These are phyloP conservation scores for Drosophila ambigua DNA, from an alignment of 1,140 invertebrate genomes.

Conservation along the genomic window DNA sequence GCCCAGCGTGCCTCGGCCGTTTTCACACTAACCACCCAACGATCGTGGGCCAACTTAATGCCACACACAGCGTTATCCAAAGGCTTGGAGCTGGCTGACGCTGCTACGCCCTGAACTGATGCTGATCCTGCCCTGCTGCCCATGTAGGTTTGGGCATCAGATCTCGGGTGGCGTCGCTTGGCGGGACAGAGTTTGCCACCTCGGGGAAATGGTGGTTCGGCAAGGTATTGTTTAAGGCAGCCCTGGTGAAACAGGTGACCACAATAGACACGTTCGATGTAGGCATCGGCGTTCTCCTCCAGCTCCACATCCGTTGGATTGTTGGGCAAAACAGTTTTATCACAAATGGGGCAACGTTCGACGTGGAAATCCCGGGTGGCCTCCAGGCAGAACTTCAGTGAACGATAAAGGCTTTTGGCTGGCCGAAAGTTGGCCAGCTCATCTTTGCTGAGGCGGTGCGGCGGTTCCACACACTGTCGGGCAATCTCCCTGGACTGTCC, in stretches of 20 bases:
- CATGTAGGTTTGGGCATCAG: constrained; percentile 76
- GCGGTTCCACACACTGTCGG: constrained; percentile 89
- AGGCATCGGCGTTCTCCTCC: constrained; percentile 86
- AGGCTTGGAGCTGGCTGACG: neutral
- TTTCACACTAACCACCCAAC: constrained; percentile 89
- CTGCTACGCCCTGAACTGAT: neutral
- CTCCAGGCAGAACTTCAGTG: constrained; percentile 87
- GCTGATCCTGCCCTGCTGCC: constrained; percentile 14
- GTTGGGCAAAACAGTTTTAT: constrained; percentile 86
- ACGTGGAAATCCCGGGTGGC: constrained; percentile 86
- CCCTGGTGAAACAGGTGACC: constrained; percentile 90
- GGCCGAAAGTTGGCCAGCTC: constrained; percentile 86
- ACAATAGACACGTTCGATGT: constrained; percentile 90
- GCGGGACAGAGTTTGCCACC: constrained; percentile 86
- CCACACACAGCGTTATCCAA: constrained; percentile 84
- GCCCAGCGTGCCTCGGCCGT: constrained; percentile 91
- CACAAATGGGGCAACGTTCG: constrained; percentile 88
- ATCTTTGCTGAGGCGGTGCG: constrained; percentile 85
- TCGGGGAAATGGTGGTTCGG: constrained; percentile 89
- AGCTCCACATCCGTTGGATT: constrained; percentile 86
- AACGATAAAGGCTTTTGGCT: constrained; percentile 86
- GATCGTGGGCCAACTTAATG: constrained; percentile 89
- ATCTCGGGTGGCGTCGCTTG: constrained; percentile 72
- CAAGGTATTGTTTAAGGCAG: constrained; percentile 89
- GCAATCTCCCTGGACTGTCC: constrained; percentile 89